Conservation (phyloP, 2,888 invertebrate species). For the Aleiodes testaceus region DNA sequence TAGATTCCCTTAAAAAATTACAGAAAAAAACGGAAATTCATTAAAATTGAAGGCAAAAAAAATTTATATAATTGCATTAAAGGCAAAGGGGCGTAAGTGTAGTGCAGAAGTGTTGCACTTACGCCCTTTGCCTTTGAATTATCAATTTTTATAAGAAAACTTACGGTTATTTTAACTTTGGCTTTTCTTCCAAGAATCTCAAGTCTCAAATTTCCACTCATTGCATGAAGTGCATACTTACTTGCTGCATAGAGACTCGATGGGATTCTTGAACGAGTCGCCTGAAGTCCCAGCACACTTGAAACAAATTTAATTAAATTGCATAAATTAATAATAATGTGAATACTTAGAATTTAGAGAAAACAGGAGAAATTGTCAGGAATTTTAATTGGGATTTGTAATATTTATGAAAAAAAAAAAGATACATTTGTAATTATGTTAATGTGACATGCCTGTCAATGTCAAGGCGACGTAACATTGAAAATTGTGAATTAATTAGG, state of each 20-base stretch:
- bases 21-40: not conserved
- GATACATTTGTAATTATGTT: too few relatives aligned
- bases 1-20: slow-evolving; percentile 75
- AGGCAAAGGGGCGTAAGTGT: too few relatives aligned
- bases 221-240: slow-evolving; percentile 72
- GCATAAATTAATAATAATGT: too few relatives aligned
- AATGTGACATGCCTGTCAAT: too few relatives aligned
- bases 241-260: slow-evolving; percentile 61
- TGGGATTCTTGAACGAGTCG: slow-evolving; percentile 1
- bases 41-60: not conserved
- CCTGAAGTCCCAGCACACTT: slow-evolving; percentile 45
- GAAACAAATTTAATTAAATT: not conserved
- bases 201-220: slow-evolving; percentile 71
- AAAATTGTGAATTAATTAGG: too few relatives aligned
- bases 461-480: too few relatives aligned
- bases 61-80: not conserved
- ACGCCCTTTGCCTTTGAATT: too few relatives aligned
- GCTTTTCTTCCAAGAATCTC: slow-evolving; percentile 69
- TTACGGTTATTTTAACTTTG: slow-evolving; percentile 66
- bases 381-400: too few relatives aligned
- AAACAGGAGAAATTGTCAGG: too few relatives aligned
- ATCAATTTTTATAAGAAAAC: slow-evolving; percentile 30
- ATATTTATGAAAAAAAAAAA: too few relatives aligned
- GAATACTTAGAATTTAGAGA: too few relatives aligned
- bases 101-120: too few relatives aligned